phyloP scores from a whole-genome alignment of 2,888 invertebrate species.

The Scrobipalpa atriplicella region DNA sequence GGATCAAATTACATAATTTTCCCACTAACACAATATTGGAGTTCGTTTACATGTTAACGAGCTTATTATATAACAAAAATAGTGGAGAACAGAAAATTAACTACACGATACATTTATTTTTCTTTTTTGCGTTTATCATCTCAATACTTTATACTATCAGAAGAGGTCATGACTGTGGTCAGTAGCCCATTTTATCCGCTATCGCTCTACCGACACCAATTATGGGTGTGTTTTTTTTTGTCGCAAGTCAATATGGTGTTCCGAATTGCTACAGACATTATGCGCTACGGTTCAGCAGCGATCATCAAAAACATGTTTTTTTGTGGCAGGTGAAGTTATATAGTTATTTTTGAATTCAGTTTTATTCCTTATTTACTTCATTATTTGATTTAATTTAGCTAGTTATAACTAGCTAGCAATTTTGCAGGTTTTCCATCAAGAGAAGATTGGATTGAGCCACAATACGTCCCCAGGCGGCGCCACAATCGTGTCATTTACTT shows the following conservation, averaged over 20 bases:
- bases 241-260: too few relatives aligned
- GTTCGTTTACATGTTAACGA: constrained; percentile 65
- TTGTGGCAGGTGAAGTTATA: too few relatives aligned
- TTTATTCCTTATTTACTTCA: not conserved
- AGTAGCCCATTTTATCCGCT: too few relatives aligned
- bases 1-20: too few relatives aligned
- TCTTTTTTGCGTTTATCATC: not conserved
- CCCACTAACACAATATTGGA: constrained; percentile 54
- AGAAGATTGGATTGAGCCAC: constrained; percentile 33
- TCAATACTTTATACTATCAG: too few relatives aligned
- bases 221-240: too few relatives aligned
- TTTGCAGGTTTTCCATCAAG: constrained; percentile 36
- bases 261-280: too few relatives aligned
- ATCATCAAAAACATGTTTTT: too few relatives aligned
- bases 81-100: not conserved
- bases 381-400: not conserved
- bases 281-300: too few relatives aligned
- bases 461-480: constrained; percentile 39
- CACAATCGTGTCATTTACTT: constrained; percentile 55
- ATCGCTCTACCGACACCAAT: too few relatives aligned
- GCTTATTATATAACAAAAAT: constrained; percentile 54
- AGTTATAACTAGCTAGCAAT: constrained; percentile 10
- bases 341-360: too few relatives aligned
- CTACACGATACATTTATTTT: not conserved
- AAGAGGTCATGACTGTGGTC: too few relatives aligned